Base-by-base conservation (phyloP, 2,797 vertebrate species). In the Acipenser transmontanus region DNA sequence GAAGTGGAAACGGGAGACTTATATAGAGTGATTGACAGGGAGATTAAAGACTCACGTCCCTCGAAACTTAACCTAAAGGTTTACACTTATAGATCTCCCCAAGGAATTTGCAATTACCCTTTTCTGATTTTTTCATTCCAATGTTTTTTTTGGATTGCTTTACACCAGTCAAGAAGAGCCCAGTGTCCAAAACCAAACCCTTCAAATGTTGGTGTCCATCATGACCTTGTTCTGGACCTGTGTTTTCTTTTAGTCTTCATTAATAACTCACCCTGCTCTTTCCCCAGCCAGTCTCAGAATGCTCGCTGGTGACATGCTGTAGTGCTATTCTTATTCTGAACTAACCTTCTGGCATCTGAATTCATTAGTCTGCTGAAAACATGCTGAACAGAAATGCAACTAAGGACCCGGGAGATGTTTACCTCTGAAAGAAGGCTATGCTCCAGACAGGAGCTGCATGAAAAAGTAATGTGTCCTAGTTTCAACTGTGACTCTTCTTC, bases 301-400 rank as follows among this genome's bases (percentile, higher is more conserved):
- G 17, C 8, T 8, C 2, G 17, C 8, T 61, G 60, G 34, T 61
- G 60, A 61, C 60, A 47, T 12, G 11, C 7, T 4, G 34, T 34
- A 34, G 34, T 61, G 8, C 60, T 61, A 61, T 61, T 61, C 34
- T 61, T 61, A 61, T 61, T 61, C 60, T 61, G 60, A n/a, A 8
- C 10, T 5, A 61, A 61, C 60, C 60, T 47, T 14, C 60, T 61
- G 47, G 7, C 7, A 47, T 61, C 60, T 14, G 60, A 61, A 61
- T 61, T 17, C 47, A 61, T 61, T 61, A 20, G 17, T 61, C 14
- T 61, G 34, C 34, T 34, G 34, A 34, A 34, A 34, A 34, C 34
- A 34, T 34, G 34, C 34, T 34, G 34, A 34, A 34, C 34, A 34
- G 34, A 34, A 34, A 34, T 34, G 34, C 34, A 34, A 34, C 34